Percentiles rank a stretch among this genome's conserved stretches.
Conservation (phyloP, 2,113 vertebrate genomes). For the Anhinga anhinga region DNA sequence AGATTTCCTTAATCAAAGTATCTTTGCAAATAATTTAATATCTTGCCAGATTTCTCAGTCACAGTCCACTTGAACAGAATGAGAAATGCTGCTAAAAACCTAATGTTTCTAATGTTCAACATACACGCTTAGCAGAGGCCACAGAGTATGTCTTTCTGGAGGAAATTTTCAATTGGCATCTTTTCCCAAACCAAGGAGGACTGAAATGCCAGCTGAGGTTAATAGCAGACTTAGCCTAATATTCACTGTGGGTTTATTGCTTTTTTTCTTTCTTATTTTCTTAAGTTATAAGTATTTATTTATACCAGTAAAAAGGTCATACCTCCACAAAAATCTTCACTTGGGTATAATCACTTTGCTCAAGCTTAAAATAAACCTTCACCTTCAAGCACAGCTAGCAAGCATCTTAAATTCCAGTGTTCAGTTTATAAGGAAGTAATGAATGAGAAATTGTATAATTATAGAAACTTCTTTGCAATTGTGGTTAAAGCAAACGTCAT, state of each 20-base stretch:
- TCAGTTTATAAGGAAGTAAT: background rate
- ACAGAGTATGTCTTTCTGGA: background rate
- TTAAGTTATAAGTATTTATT: background rate
- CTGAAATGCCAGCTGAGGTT: background rate
- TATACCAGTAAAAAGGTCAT: background rate
- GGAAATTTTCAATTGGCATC: background rate
- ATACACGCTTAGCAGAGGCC: background rate
- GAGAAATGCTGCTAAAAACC: background rate
- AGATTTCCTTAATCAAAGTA: background rate
- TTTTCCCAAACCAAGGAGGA: background rate
- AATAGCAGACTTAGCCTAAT: background rate
- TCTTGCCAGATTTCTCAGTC: background rate
- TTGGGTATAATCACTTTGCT: background rate
- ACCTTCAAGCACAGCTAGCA: background rate
- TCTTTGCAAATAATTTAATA: background rate
- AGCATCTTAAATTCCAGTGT: background rate
- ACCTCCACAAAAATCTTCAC: background rate
- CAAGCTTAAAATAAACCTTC: background rate
- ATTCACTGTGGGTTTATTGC: background rate
- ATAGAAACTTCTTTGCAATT: background rate
- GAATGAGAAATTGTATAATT: constrained; percentile 1
- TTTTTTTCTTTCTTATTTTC: background rate
- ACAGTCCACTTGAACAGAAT: background rate
- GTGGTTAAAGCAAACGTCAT: background rate
- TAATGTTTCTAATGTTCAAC: background rate